phyloP scores from a whole-genome alignment of 2,797 vertebrate species.

The Anguilla megastoma region DNA sequence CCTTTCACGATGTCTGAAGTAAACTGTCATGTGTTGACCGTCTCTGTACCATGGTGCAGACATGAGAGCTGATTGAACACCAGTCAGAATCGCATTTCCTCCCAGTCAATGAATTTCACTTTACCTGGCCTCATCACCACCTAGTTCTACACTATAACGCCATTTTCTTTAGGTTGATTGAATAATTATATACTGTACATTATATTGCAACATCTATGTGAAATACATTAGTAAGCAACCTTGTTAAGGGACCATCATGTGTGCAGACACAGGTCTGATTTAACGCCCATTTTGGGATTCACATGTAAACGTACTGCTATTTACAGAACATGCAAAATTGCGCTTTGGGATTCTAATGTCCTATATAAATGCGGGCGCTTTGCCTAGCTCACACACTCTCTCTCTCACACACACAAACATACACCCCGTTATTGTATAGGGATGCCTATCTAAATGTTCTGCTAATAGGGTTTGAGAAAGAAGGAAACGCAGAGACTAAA shows the following conservation, averaged over 20 bases:
- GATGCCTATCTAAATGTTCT: not conserved
- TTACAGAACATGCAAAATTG: not conserved
- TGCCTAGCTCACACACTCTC: not conserved
- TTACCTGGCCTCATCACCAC: too few relatives aligned
- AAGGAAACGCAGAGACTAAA: slow-evolving; percentile 50
- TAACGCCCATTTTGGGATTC: not conserved
- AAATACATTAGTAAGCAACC: not conserved
- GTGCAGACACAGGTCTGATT: not conserved
- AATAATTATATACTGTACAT: not conserved
- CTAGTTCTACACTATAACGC: too few relatives aligned
- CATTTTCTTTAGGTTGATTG: not conserved
- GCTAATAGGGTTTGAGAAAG: not conserved
- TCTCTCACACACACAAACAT: not conserved
- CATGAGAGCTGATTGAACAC: too few relatives aligned
- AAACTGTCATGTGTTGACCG: too few relatives aligned
- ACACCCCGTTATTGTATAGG: not conserved
- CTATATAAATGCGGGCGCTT: not conserved
- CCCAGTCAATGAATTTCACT: too few relatives aligned
- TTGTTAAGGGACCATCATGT: not conserved
- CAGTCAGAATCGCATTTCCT: too few relatives aligned
- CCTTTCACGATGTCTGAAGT: too few relatives aligned
- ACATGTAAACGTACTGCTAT: not conserved
- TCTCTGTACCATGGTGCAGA: too few relatives aligned
- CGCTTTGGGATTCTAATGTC: not conserved
- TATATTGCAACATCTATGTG: not conserved